Evolutionary conservation across 2,797 vertebrate genomes (phyloP).

Genomic region (Brachyalestes nurse): DNA sequence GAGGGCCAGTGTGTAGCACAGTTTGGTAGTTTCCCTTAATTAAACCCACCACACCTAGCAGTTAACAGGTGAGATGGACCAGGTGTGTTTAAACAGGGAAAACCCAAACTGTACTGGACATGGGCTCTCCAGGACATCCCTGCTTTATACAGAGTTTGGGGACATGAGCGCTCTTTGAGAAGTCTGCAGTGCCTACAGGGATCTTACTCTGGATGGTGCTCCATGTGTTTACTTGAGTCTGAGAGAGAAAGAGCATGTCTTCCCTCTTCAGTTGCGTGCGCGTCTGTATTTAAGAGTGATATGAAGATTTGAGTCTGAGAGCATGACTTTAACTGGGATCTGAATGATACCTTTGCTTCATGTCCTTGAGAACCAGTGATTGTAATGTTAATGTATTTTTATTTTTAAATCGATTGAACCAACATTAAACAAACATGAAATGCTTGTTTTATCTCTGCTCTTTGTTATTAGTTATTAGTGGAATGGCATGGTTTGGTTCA

Average conservation of each 20-base stretch:
- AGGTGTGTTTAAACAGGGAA: too few species aligned
- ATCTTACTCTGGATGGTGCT: conserved; percentile 53
- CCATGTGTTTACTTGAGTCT: conserved; percentile 15
- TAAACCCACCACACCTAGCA: too few species aligned
- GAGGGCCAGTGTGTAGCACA: too few species aligned
- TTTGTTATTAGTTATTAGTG: background rate
- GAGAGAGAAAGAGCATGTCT: conserved; percentile 26
- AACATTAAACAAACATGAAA: conserved; percentile 16
- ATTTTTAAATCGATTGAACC: conserved; percentile 26
- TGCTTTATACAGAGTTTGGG: background rate
- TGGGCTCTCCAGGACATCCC: too few species aligned
- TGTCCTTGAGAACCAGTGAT: conserved; percentile 22
- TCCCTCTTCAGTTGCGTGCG: conserved; percentile 23
- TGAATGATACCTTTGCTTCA: conserved; percentile 41
- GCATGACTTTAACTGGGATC: background rate
- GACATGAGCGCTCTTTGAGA: conserved; percentile 23
- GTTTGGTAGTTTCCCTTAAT: too few species aligned
- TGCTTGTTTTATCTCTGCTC: background rate
- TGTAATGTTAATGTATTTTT: conserved; percentile 35
- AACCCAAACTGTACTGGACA: too few species aligned
- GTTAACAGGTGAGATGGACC: too few species aligned
- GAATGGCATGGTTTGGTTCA: too few species aligned
- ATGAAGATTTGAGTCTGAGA: background rate
- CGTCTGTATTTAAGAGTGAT: conserved; percentile 2
- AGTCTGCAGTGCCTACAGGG: conserved; percentile 22